A percentile compares a stretch with the other conserved stretches of the same genome.
Conservation (phyloP, 2,888 invertebrate species). For the Andrena flavipes region DNA sequence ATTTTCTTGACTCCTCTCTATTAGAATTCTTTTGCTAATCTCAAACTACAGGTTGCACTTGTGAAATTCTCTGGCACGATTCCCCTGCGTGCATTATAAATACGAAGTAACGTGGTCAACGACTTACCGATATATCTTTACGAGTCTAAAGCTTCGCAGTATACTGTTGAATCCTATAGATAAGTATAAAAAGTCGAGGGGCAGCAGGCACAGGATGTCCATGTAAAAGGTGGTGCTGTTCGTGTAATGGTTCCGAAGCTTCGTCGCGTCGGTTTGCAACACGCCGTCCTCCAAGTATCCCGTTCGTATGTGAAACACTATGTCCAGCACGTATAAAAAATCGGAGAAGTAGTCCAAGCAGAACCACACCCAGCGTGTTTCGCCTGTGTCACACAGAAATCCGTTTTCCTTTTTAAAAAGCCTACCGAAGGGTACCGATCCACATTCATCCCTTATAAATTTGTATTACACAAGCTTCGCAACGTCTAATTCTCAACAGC, state of each 20-base stretch:
- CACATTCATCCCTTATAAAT: too few species aligned
- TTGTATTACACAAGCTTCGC: too few species aligned
- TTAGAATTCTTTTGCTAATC: too few species aligned
- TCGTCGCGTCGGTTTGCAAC: constrained; percentile 96
- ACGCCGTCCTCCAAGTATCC: constrained; percentile 99
- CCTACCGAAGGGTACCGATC: too few species aligned
- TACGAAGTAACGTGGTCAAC: not conserved
- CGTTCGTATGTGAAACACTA: constrained; percentile 98
- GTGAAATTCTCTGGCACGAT: too few species aligned
- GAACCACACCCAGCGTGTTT: constrained; percentile 97
- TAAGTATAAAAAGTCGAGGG: constrained; percentile 98
- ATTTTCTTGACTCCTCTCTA: too few species aligned
- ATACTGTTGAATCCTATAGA: constrained; percentile 99
- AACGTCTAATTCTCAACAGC: too few species aligned
- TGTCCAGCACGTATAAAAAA: constrained; percentile 97
- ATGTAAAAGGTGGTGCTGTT: constrained; percentile 99
- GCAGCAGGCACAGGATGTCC: constrained; percentile 98
- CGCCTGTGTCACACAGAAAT: constrained; percentile 85
- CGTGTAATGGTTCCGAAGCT: constrained; percentile 98
- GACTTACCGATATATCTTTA: constrained; percentile 94
- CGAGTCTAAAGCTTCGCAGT: constrained; percentile 96
- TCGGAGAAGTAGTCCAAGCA: constrained; percentile 98
- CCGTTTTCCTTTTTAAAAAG: too few species aligned
- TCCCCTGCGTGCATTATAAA: not conserved
- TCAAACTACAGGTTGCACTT: too few species aligned